A percentile compares a stretch with the other conserved stretches of the same genome.
phyloP scores from a whole-genome alignment of 2,888 invertebrate genomes.

The Lottia gigantea region DNA sequence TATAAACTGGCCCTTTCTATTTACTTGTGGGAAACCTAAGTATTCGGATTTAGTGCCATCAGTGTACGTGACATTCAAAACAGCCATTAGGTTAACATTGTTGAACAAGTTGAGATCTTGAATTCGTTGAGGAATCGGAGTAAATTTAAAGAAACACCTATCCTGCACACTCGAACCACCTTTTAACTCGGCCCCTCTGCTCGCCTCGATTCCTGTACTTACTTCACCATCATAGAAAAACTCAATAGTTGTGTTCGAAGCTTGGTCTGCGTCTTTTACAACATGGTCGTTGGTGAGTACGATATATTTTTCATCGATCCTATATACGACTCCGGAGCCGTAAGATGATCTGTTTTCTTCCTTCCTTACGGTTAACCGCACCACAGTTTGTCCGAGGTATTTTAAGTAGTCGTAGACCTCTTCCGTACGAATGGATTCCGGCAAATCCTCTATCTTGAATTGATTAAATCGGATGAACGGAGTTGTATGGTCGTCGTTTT shows the following conservation, averaged over 20 bases:
- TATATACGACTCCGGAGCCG: slow-evolving; percentile 2
- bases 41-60: not conserved
- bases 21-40: not conserved
- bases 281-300: slow-evolving; percentile 1
- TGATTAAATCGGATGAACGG: not conserved
- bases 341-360: not conserved
- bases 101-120: not conserved
- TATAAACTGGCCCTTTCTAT: not conserved
- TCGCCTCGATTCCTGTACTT: not conserved
- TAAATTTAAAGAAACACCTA: not conserved
- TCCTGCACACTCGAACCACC: not conserved
- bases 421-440: not conserved
- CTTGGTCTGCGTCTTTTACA: not conserved
- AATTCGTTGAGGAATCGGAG: not conserved
- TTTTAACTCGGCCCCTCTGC: not conserved
- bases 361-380: not conserved
- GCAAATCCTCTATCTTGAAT: not conserved
- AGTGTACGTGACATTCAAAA: not conserved
- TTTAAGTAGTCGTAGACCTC: not conserved
- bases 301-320: not conserved
- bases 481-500: not conserved
- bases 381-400: not conserved
- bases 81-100: not conserved
- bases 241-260: not conserved
- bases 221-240: not conserved